Base-by-base conservation (phyloP, 2,113 vertebrate genomes). In the Arvicanthis niloticus region DNA sequence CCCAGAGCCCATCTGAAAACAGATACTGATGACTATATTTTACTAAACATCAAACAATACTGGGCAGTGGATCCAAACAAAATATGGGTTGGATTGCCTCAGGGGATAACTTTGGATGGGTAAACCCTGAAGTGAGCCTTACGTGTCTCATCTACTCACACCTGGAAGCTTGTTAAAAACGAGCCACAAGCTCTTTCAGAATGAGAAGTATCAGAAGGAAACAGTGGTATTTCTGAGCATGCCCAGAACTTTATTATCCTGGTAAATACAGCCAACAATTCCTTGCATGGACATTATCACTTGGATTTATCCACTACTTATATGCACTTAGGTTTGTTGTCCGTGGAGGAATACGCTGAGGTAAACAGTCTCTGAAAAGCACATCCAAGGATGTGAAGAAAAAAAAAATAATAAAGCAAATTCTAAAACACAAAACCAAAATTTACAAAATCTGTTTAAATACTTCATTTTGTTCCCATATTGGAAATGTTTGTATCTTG, bases 231-330 rank as follows among this genome's bases (percentile, higher is more conserved):
- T 96, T 97, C 68, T 94, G 72, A 80, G 95, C 96, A 78, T 4
- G 40, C 37, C 22, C 29, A 51, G 21, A 97, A 86, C 40, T 98
- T 98, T 98, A 98, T 98, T 99, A 97, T 78, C 67, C 73, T 93
- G 90, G 81, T 45, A 78, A 94, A 93, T 78, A 92, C 86, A 86
- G 87, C 72, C 95, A 89, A 95, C 93, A 98, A 94, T 95, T 94
- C 93, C 95, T 62, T 82, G 51, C 96, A 88, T 96, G 94, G 91
- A 97, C 97, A 91, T 90, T 2, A 84, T 94, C 45, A 8, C 94
- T 97, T 97, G 92, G 84, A 78, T 73, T 85, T 76, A 77, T 90
- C 94, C 77, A 97, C 8, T 19, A 37, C 91, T 88, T 65, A 62
- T 16, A 51, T 29, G 68, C 51, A 93, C 6, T 9, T 13, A 75